These are phyloP conservation scores for Limnephilus lunatus DNA, from an alignment of 2,888 invertebrate species.

Conservation along the genomic window DNA sequence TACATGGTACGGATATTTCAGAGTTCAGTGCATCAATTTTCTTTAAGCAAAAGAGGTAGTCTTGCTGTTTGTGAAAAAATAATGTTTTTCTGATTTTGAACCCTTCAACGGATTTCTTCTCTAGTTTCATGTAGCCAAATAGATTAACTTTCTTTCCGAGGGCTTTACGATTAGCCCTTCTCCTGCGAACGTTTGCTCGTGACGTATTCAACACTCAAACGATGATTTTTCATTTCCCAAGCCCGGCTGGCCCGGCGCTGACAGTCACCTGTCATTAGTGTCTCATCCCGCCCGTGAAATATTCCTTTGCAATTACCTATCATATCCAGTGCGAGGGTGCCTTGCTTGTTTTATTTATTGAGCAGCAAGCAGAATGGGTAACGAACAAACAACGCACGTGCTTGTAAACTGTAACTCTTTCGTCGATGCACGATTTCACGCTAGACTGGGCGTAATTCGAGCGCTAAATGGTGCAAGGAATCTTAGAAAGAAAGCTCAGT, in stretches of 20 bases:
- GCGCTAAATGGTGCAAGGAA: constrained; percentile 30
- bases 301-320: constrained; percentile 57
- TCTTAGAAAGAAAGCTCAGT: background rate
- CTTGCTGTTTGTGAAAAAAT: too few species aligned
- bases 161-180: background rate
- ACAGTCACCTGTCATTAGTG: constrained; percentile 65
- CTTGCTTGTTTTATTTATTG: constrained; percentile 36
- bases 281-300: constrained; percentile 59
- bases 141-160: background rate
- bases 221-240: constrained; percentile 61
- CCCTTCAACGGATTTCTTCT: background rate
- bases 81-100: too few species aligned
- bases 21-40: too few species aligned
- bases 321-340: constrained; percentile 43
- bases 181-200: background rate
- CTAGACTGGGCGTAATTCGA: constrained; percentile 6
- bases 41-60: too few species aligned
- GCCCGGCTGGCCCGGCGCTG: constrained; percentile 49
- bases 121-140: background rate
- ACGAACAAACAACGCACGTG: constrained; percentile 7
- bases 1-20: too few species aligned
- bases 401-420: background rate
- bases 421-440: constrained; percentile 12
- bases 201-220: constrained; percentile 50
- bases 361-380: constrained; percentile 4